These are phyloP conservation scores for Lota lota DNA, from an alignment of 2,113 vertebrate genomes.

Conservation along the genomic window DNA sequence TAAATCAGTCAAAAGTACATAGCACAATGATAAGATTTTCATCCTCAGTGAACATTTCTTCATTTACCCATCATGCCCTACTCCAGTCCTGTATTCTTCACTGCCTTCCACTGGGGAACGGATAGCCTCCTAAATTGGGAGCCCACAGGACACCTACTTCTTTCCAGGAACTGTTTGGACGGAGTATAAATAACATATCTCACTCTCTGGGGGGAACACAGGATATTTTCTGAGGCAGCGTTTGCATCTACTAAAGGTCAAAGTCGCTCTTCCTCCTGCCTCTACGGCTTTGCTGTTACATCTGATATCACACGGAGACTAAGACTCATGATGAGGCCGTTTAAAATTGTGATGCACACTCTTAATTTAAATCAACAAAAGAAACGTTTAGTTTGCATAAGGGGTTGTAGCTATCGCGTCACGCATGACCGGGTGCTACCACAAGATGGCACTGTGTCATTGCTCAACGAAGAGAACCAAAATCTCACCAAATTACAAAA, in stretches of 20 bases:
- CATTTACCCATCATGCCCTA: no score
- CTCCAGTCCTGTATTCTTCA: not conserved
- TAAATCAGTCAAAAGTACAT: no score
- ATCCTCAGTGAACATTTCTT: no score
- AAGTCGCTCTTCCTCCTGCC: no score
- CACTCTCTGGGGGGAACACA: not conserved
- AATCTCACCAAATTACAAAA: no score
- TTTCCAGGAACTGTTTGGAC: constrained; percentile 72
- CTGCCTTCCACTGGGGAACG: constrained; percentile 57
- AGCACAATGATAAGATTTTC: no score
- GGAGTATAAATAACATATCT: constrained; percentile 44
- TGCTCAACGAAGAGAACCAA: no score
- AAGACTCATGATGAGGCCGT: not conserved
- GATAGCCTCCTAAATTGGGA: constrained; percentile 74
- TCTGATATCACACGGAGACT: not conserved
- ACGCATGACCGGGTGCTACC: no score
- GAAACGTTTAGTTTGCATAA: not conserved
- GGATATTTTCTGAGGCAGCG: not conserved
- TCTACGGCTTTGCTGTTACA: not conserved
- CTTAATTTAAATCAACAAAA: not conserved
- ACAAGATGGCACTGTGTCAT: not conserved
- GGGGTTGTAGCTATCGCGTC: no score
- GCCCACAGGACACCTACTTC: constrained; percentile 76
- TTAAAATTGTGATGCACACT: not conserved
- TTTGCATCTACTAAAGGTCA: no score